Evolutionary conservation across 1,140 invertebrate genomes (phyloP), one percentile per base, ranked within the genome.

Genomic region (Diploscapter pachys): DNA sequence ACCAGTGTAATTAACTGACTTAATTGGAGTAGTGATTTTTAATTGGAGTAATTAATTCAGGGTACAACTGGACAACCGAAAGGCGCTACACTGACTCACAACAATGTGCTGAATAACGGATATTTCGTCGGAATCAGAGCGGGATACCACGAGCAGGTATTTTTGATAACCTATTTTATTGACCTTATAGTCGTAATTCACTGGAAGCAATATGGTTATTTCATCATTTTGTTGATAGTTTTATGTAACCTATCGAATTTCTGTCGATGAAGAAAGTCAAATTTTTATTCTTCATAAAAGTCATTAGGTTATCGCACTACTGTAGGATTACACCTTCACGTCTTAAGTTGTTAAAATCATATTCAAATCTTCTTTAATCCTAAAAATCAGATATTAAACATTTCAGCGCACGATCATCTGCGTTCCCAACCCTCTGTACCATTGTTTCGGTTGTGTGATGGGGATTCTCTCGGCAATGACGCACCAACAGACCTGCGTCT

Each of bases 51-150:
- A 71, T 75, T 86, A 70, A 83, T 88, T 73, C 80, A 91, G 90
- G 91, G 91, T 13, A 93, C 93, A 4, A 94, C 92, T 63, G 94
- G 94, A 0, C 88, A 89, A 55, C 93, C 95, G 2, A 98, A 98
- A 87, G 95, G 92, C 8, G 91, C 92, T 0, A 87, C 92, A 0
- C 83, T 96, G 3, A 91, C 91, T 0, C 93, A 98, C 84, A 89
- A 91, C 75, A 91, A 91, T 72, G 87, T 94, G 5, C 88, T 96
- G 0, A 98, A 98, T 83, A 97, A 98, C 86, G 89, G 90, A 4
- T 90, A 90, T 75, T 89, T 91, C 82, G 86, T 89, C 61, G 90
- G 90, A 0, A 86, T 87, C 69, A 88, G 92, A 74, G 85, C 90
- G n/a, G 88, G 88, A 57, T 87, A 90, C 63, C 80, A 89, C 62